Percentiles rank a stretch among this genome's conserved stretches.
These are phyloP conservation scores for Teleopsis dalmanni DNA, from an alignment of 1,140 invertebrate genomes.

Conservation along the genomic window DNA sequence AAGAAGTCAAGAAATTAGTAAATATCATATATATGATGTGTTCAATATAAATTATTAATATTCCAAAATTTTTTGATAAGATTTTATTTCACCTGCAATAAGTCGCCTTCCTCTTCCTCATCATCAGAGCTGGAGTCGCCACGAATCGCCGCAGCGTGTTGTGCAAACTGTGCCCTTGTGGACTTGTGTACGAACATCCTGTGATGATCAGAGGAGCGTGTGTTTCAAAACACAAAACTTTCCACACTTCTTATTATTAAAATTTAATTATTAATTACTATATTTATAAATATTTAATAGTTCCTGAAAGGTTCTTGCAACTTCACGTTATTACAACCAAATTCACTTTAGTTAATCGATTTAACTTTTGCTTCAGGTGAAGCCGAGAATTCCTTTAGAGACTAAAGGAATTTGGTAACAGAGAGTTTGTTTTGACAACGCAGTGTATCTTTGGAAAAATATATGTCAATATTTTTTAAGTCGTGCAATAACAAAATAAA, in stretches of 20 bases:
- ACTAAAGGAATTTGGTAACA: not conserved
- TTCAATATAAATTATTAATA: no score
- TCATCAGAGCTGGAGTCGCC: conserved; percentile 30
- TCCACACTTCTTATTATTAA: not conserved
- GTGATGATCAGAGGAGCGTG: not conserved
- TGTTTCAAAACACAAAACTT: conserved; percentile 3
- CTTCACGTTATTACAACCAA: not conserved
- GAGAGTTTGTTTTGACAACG: no score
- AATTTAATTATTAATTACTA: not conserved
- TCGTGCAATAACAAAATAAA: no score
- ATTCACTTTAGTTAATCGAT: no score
- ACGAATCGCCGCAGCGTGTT: conserved; percentile 36
- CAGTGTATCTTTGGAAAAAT: no score
- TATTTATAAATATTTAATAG: no score
- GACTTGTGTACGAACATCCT: conserved; percentile 40
- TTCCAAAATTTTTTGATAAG: not conserved
- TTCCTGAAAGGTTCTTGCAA: no score
- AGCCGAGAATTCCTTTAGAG: not conserved
- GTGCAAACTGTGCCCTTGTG: conserved; percentile 28
- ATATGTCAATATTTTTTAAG: no score
- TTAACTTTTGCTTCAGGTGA: no score
- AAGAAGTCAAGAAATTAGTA: no score
- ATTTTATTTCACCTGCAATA: conserved; percentile 34
- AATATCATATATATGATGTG: no score
- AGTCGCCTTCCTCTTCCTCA: conserved; percentile 39